Evolutionary conservation across 2,888 invertebrate species (phyloP), one percentile per base, ranked within the genome.

Genomic region (Pseudococcus longispinus): DNA sequence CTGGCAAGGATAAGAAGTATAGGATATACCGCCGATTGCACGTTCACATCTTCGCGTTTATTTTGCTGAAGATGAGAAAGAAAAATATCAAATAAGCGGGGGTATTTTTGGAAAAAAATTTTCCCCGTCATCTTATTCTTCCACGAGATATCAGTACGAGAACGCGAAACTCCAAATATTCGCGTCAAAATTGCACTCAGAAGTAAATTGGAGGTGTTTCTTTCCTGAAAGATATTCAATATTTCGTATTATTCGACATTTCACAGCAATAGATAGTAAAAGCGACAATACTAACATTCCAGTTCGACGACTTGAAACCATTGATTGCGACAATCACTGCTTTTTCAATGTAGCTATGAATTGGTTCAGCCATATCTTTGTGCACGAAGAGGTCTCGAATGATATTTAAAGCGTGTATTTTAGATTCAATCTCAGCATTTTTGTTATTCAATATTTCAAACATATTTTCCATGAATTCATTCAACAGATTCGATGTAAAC

Each of bases 201-300:
- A 85, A 98, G 91, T 87, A 98, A 91, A 0, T 97, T 96, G 0
- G 96, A 94, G 0, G 97, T 94, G 91, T 98, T 98, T 88, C 96
- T 93, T 90, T 95, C 95, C 95, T 95, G 90, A 83, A 90, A 90
- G 88, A 70, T 23, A 0, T 11, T 26, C 83, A 87, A 74, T 46
- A 15, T 11, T 46, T 15, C 1, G 20, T 26, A 51, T 46, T n/a
- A 51, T 26, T 55, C 13, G 13, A 29, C 11, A 60, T 32, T 51
- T 23, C 6, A 84, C 4, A 1, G 5, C 5, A 1, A 0, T 37
- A 37, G 13, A n/a, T 5, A 9, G n/a, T 2, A 29, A 74, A 82
- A n/a, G n/a, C 32, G 77, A 6, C 32, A 80, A n/a, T 87, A 91
- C 93, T 92, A 90, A 96, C 96, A 87, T 94, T 93, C 97, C 97